A percentile compares a stretch with the other conserved stretches of the same genome.
phyloP scores from a whole-genome alignment of 2,888 invertebrate genomes.

The Tuta absoluta region DNA sequence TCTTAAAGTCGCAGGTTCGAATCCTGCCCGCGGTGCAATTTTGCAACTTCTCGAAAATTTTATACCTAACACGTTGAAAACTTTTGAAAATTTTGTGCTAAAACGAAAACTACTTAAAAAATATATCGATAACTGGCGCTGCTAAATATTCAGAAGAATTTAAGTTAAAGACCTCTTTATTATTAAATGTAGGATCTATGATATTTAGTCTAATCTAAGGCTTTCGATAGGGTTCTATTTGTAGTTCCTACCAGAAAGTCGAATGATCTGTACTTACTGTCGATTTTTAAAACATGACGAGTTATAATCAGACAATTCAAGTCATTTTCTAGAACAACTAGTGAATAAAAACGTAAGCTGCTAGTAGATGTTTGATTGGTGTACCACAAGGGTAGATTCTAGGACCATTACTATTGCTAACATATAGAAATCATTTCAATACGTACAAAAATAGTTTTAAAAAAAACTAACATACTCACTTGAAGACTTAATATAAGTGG shows the following conservation, averaged over 20 bases:
- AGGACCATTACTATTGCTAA: background rate
- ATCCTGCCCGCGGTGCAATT: too few species aligned
- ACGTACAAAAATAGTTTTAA: background rate
- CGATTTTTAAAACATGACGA: background rate
- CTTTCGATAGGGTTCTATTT: background rate
- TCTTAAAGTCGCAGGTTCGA: too few species aligned
- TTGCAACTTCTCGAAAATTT: too few species aligned
- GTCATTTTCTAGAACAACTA: background rate
- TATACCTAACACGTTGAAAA: too few species aligned
- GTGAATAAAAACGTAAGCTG: background rate
- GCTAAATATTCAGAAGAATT: too few species aligned
- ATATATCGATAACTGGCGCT: too few species aligned
- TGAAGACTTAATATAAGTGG: slow-evolving; percentile 91
- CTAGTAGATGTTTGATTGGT: background rate
- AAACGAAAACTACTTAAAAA: too few species aligned
- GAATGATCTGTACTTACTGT: too few species aligned
- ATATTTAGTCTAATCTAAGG: background rate
- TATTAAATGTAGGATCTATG: too few species aligned
- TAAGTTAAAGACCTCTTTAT: too few species aligned
- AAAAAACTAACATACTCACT: slow-evolving; percentile 82
- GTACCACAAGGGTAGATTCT: background rate
- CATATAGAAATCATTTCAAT: background rate
- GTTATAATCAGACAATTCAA: background rate
- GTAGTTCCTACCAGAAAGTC: too few species aligned
- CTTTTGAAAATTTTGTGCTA: too few species aligned